Evolutionary conservation across 2,113 vertebrate genomes (phyloP), one percentile per base, ranked within the genome.

Genomic region (Bufo gargarizans): DNA sequence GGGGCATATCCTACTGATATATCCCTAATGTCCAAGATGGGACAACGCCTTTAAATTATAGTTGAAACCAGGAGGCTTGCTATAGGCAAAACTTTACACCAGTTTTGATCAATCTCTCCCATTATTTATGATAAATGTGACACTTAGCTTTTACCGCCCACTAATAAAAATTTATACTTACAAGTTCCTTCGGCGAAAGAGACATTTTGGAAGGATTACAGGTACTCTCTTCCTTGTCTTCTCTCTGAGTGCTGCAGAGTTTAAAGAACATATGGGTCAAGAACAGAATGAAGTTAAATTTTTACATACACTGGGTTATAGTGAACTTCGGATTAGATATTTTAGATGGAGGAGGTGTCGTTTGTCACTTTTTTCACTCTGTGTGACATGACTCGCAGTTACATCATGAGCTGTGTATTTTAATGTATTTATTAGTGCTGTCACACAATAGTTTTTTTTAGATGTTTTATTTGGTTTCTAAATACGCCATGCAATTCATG

Each of bases 281-380:
- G 14, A 78, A 14, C 14, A 0, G 55, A 59, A 74, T 9, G 19
- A 84, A 63, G 81, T 84, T 88, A 88, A 84, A 77, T 56, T 67
- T 65, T 88, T 84, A 88, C 87, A 77, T 83, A 6, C 10, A 63
- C 56, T 83, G 80, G 74, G 59, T 88, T 84, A 84, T n/a, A 61
- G 50, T 65, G 2, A 84, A 43, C 74, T 17, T 19, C 33, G 49
- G 87, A 76, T 88, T 88, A 88, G 49, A 63, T 69, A 84, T 84
- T 77, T 77, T 7, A 76, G 69, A 47, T 47, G 43, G 45, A 47
- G 71, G 2, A 53, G 19, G 33, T 10, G 43, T 63, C 22, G 82
- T 43, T 63, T 22, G 6, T 50, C 4, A 49, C 14, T 65, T 33
- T 83, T 53, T 65, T 17, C 12, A n/a, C 12, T 33, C 49, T 9